Evolutionary conservation across 1,140 invertebrate species (phyloP), one percentile per base, ranked within the genome.

Genomic region (Apis laboriosa): DNA sequence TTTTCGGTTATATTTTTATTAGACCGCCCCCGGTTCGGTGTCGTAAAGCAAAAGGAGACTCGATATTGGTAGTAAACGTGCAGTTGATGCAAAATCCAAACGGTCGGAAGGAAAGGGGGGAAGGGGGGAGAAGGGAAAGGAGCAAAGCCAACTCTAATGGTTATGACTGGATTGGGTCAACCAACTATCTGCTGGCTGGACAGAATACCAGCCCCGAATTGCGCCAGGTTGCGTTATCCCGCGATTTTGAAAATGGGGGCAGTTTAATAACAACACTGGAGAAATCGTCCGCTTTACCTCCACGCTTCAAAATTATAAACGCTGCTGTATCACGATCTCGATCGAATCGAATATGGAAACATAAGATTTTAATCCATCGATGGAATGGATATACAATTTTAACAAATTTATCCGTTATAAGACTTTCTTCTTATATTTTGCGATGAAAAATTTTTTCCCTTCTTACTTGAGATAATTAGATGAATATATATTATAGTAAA

Each of bases 111-210:
- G 34, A 17, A 58, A 60, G 60, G 34, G 53, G 17, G 49, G 9
- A 15, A 13, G 51, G 64, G 53, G 13, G n/a, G 51, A 60, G 43
- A n/a, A 21, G 55, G 51, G 67, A 67, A 79, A 83, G 71, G 71
- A 80, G 71, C 53, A 80, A 80, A 84, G 63, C 70, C 64, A 70
- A 12, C 63, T 84, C 63, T 80, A 80, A 80, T 61, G 63, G 78
- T 84, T 84, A 84, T 75, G 77, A 84, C 77, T 67, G 71, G 78
- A 80, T 84, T 70, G 70, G 83, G 78, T 80, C 63, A 74, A 80
- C 63, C 78, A 70, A 75, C 71, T 74, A 84, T 75, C 58, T 58
- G 58, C 71, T 64, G 11, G 21, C 19, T 53, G 71, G 68, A 83
- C 60, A 76, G 61, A 75, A 70, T 56, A 80, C 71, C 34, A 43